These are phyloP conservation scores for Apteryx mantelli DNA, from an alignment of 2,113 vertebrate genomes.

Conservation along the genomic window DNA sequence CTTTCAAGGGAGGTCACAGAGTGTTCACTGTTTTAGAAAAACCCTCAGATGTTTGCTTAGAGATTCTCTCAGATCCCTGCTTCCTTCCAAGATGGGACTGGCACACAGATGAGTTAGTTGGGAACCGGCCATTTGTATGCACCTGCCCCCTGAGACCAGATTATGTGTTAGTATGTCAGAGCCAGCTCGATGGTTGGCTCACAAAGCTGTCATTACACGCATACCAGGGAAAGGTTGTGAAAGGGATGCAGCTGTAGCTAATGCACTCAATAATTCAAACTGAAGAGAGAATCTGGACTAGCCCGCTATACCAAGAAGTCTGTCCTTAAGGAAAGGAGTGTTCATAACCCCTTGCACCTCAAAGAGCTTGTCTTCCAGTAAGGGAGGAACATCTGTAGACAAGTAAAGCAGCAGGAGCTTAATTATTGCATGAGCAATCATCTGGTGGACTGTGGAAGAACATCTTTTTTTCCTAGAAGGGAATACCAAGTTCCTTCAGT, in stretches of 20 bases:
- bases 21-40: background rate
- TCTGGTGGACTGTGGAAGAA: background rate
- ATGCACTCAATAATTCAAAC: background rate
- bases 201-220: background rate
- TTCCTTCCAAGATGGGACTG: background rate
- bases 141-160: background rate
- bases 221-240: background rate
- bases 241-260: background rate
- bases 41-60: background rate
- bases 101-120: background rate
- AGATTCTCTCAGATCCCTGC: background rate
- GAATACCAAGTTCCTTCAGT: background rate
- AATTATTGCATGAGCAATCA: background rate
- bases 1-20: background rate
- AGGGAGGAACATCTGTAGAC: background rate
- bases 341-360: background rate
- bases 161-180: background rate
- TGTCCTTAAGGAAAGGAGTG: background rate
- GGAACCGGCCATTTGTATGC: background rate
- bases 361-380: background rate
- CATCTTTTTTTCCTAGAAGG: background rate
- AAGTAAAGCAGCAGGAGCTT: background rate
- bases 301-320: background rate
- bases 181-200: background rate
- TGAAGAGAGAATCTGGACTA: background rate